Evolutionary conservation across 2,797 vertebrate genomes (phyloP), one percentile per base, ranked within the genome.

Genomic region (Propithecus deckenii): DNA sequence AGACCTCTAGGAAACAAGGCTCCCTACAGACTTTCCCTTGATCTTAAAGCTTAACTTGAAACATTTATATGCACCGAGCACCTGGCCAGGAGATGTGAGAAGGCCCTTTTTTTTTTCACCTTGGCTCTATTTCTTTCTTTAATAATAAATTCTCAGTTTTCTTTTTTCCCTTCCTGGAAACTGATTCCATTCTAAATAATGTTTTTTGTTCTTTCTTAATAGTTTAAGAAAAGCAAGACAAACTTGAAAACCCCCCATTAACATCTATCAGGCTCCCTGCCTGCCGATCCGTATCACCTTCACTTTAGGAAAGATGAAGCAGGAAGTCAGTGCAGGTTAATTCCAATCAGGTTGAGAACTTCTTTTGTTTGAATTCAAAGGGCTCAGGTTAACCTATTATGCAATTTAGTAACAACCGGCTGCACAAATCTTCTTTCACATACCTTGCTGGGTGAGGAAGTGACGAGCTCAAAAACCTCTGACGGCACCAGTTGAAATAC

Each of bases 11-110:
- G 98, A 99, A 99, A 98, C 98, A 98, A 98, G 98, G 91, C 91
- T 99, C 99, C 98, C 98, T 96, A 97, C 98, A 98, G 98, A 98
- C 94, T 97, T 96, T 96, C 96, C 98, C 98, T 99, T 99, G 98
- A 99, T 99, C 98, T 98, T 98, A 98, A 99, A 98, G 98, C 98
- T 98, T 98, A 98, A 98, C 97, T 96, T 99, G 98, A 99, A 99
- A 98, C 98, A 99, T 99, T 99, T 98, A 98, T 99, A 98, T 98
- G 98, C 98, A 98, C 43, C 48, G 97, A 98, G 98, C 97, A 98
- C 98, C 98, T 99, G 98, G 98, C 97, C 98, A 98, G 98, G 97
- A 98, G 98, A 98, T 38, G 96, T 97, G 97, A 98, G 97, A 95
- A 97, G 94, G 96, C 96, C 97, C 92, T 98, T 98, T 95, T 97